These are phyloP conservation scores for Nycticebus coucang DNA, from an alignment of 2,113 vertebrate genomes.

Conservation along the genomic window DNA sequence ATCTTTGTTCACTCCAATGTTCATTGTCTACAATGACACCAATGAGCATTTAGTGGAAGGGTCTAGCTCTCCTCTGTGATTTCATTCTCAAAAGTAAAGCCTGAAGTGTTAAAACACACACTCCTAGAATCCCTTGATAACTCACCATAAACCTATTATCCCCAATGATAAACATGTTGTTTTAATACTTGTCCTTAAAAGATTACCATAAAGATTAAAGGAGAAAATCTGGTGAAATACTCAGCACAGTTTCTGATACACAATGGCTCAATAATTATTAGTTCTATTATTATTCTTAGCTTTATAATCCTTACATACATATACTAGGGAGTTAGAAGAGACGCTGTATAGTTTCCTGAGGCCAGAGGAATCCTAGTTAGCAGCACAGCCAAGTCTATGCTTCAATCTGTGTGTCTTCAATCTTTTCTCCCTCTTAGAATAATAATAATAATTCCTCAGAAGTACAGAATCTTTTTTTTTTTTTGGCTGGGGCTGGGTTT, in stretches of 20 bases:
- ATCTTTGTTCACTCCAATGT: background rate
- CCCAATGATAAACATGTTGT: background rate
- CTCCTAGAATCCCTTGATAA: background rate
- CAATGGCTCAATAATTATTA: background rate
- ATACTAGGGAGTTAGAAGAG: background rate
- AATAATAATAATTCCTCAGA: background rate
- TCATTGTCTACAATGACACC: background rate
- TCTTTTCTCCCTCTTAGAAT: background rate
- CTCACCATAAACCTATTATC: background rate
- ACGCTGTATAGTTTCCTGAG: background rate
- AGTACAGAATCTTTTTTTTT: background rate
- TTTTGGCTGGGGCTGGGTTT: too few relatives aligned
- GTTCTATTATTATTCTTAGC: constrained; percentile 15
- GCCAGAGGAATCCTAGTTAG: background rate
- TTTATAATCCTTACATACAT: constrained; percentile 20
- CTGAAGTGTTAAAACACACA: background rate
- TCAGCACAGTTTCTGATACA: background rate
- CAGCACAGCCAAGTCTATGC: background rate
- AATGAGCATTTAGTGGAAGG: background rate
- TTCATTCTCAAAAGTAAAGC: constrained; percentile 44
- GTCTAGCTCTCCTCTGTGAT: background rate
- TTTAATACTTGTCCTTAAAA: background rate
- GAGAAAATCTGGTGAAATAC: background rate
- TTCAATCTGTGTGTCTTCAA: constrained; percentile 16
- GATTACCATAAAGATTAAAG: background rate